Percentiles rank a stretch among this genome's conserved stretches.
phyloP scores from a whole-genome alignment of 2,888 invertebrate species.

The Dichetophora obliterata region DNA sequence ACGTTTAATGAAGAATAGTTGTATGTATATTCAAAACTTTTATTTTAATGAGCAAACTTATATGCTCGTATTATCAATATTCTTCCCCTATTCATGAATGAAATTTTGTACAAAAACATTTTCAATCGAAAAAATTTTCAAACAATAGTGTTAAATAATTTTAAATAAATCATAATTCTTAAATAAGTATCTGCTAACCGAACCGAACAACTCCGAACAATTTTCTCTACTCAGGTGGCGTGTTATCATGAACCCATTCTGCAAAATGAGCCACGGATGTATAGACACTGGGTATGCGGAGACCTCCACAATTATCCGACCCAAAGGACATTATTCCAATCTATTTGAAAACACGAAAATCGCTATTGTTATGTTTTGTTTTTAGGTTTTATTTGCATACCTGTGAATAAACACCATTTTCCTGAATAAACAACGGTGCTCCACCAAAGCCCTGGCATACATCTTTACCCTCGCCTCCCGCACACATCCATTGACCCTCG shows the following conservation, averaged over 20 bases:
- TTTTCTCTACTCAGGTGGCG: slow-evolving; percentile 69
- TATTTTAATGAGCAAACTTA: too few relatives aligned
- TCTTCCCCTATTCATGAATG: too few relatives aligned
- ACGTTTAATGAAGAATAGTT: too few relatives aligned
- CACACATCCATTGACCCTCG: slow-evolving; percentile 78
- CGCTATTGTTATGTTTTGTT: neutral
- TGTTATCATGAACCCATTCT: slow-evolving; percentile 82
- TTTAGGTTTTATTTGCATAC: slow-evolving; percentile 65
- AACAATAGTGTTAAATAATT: too few relatives aligned
- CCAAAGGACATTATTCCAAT: slow-evolving; percentile 86
- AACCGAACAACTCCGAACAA: neutral
- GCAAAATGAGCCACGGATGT: slow-evolving; percentile 81
- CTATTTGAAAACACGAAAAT: slow-evolving; percentile 65
- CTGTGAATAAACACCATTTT: slow-evolving; percentile 76
- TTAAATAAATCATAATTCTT: too few relatives aligned
- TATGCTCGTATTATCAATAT: too few relatives aligned
- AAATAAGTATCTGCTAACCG: too few relatives aligned
- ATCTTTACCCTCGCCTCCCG: slow-evolving; percentile 82
- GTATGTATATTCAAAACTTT: too few relatives aligned
- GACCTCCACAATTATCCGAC: slow-evolving; percentile 81
- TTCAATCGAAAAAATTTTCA: too few relatives aligned
- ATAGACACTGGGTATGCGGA: slow-evolving; percentile 83
- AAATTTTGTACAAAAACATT: too few relatives aligned
- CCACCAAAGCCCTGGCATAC: slow-evolving; percentile 87
- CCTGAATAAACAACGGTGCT: slow-evolving; percentile 77